Percentiles rank a stretch among this genome's conserved stretches.
Conservation (phyloP, 2,888 invertebrate species). For the Digitonthophagus gazella region DNA sequence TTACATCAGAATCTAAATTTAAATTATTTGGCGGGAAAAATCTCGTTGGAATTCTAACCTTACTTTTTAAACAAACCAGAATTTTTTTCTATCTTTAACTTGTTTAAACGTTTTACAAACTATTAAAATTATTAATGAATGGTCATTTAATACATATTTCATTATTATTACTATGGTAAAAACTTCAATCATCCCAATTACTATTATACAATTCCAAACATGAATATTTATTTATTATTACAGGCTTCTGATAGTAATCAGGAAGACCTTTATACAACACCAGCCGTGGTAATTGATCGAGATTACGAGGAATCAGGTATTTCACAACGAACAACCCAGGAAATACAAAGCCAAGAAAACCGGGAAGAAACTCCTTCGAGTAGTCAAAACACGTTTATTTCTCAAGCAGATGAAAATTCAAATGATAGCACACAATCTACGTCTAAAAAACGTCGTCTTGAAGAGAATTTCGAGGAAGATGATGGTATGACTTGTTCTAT, state of each 20-base stretch:
- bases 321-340: no score
- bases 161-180: not conserved
- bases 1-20: not conserved
- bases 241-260: not conserved
- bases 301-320: no score
- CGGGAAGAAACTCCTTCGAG: no score
- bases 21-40: not conserved
- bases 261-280: not conserved
- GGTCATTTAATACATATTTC: no score
- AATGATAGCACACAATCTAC: not conserved
- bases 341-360: not conserved
- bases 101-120: no score
- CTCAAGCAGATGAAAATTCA: not conserved
- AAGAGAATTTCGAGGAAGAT: conserved; percentile 53
- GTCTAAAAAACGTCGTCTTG: conserved; percentile 18
- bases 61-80: not conserved
- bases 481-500: conserved; percentile 80
- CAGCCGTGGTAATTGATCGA: no score
- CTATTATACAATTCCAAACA: no score
- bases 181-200: no score
- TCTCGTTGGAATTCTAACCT: not conserved
- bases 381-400: not conserved
- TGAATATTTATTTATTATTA: not conserved
- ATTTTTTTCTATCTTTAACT: not conserved
- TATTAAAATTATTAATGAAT: no score